Conservation (phyloP, 2,888 invertebrate species). For the Lordiphosa fenestrarum region DNA sequence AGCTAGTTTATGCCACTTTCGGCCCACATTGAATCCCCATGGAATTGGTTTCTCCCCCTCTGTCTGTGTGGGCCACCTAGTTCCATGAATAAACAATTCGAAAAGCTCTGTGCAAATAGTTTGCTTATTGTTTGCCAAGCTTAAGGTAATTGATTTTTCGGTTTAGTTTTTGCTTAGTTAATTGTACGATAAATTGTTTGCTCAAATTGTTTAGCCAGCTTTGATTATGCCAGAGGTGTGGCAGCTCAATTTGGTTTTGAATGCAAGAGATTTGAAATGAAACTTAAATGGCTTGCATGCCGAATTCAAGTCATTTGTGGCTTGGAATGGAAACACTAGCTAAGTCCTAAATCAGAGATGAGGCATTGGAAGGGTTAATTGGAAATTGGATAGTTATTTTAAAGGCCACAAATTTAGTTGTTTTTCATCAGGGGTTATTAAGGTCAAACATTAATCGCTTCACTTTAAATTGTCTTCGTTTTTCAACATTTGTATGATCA, state of each 20-base stretch:
- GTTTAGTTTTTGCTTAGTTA: conserved; percentile 16
- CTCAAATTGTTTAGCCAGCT: conserved; percentile 11
- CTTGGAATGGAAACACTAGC: no score
- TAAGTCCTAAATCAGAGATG: no score
- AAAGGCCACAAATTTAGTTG: no score
- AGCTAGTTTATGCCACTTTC: conserved; percentile 33
- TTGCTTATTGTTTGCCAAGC: conserved; percentile 38
- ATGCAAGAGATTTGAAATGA: no score
- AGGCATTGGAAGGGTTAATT: no score
- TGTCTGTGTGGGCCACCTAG: conserved; percentile 38
- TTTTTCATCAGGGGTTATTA: no score
- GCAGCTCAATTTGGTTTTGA: conserved; percentile 5
- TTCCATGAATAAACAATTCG: conserved; percentile 64
- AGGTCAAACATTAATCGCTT: no score
- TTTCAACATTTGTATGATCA: no score
- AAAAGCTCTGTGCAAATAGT: conserved; percentile 24
- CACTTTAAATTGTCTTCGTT: no score
- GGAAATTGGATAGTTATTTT: no score
- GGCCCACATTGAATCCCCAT: conserved; percentile 2
- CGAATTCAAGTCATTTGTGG: no score
- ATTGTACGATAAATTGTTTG: conserved; percentile 30
- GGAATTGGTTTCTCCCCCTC: conserved; percentile 12
- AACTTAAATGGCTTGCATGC: no score
- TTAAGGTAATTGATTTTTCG: conserved; percentile 38
- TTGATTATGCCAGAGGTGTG: conserved; percentile 28